These are phyloP conservation scores for Camponotus vicinus DNA, from an alignment of 1,140 invertebrate genomes.

Conservation along the genomic window DNA sequence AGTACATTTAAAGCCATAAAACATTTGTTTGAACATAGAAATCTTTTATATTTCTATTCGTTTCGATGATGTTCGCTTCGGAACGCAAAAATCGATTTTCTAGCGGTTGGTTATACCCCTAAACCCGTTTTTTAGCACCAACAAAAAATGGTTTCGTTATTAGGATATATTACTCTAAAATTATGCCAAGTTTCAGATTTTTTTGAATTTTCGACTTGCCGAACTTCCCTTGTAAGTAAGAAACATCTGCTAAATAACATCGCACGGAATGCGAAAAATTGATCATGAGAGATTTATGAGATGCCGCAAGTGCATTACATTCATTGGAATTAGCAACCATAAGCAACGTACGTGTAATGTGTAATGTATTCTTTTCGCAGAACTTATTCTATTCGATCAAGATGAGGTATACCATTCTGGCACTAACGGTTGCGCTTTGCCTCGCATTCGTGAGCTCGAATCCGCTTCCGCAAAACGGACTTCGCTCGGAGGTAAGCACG, in stretches of 20 bases:
- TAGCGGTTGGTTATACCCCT: no score
- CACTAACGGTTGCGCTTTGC: conserved; percentile 77
- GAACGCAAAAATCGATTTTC: no score
- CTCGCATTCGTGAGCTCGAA: conserved; percentile 77
- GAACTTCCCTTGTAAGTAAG: background rate
- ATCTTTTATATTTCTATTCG: no score
- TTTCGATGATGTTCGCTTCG: no score
- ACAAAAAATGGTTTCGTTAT: no score
- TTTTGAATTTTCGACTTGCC: no score
- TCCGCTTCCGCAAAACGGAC: conserved; percentile 78
- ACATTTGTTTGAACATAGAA: no score
- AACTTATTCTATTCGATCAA: conserved; percentile 60
- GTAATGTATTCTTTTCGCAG: conserved; percentile 57
- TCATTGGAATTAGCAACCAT: background rate
- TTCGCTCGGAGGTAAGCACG: conserved; percentile 81
- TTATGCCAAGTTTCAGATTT: no score
- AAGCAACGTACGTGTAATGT: background rate
- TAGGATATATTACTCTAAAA: no score
- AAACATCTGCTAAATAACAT: background rate
- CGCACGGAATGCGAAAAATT: background rate
- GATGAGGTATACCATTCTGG: conserved; percentile 79
- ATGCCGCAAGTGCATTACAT: background rate
- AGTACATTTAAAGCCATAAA: no score
- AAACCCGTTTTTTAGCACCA: no score
- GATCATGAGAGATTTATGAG: background rate